Percentiles rank a stretch among this genome's conserved stretches.
These are phyloP conservation scores for Mycteria americana DNA, from an alignment of 2,797 vertebrate species.

Conservation along the genomic window DNA sequence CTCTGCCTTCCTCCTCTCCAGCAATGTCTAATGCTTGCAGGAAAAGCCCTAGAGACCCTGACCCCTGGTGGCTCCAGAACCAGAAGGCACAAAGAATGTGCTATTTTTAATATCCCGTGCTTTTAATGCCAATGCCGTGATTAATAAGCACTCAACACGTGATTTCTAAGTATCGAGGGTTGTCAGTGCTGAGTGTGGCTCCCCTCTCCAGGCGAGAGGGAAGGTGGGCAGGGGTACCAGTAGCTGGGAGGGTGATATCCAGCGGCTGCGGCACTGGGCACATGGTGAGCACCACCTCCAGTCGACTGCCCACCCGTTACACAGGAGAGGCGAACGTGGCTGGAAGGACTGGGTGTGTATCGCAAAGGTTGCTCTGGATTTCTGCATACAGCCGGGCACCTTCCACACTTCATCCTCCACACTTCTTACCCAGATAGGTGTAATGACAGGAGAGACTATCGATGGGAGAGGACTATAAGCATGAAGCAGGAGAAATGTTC, in stretches of 20 bases:
- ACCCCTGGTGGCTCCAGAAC: background rate
- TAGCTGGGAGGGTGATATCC: background rate
- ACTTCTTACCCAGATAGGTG: background rate
- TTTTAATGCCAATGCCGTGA: background rate
- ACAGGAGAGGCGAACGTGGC: background rate
- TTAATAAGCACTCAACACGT: background rate
- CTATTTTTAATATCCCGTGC: background rate
- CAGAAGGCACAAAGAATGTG: background rate
- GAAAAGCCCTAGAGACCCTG: background rate
- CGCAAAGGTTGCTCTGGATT: background rate
- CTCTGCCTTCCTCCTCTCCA: background rate
- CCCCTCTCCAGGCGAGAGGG: background rate
- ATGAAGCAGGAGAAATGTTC: background rate
- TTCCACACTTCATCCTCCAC: background rate
- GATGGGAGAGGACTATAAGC: background rate
- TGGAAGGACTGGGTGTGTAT: background rate
- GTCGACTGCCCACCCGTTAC: fast-evolving
- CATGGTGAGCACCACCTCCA: background rate
- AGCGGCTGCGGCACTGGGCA: background rate
- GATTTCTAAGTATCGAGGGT: background rate
- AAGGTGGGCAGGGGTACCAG: background rate
- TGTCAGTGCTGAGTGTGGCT: background rate
- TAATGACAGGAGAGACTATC: background rate
- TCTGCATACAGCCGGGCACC: background rate
- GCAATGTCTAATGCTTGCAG: background rate